Base-by-base conservation (phyloP, 2,888 invertebrate species). In the Brenthis hecate region DNA sequence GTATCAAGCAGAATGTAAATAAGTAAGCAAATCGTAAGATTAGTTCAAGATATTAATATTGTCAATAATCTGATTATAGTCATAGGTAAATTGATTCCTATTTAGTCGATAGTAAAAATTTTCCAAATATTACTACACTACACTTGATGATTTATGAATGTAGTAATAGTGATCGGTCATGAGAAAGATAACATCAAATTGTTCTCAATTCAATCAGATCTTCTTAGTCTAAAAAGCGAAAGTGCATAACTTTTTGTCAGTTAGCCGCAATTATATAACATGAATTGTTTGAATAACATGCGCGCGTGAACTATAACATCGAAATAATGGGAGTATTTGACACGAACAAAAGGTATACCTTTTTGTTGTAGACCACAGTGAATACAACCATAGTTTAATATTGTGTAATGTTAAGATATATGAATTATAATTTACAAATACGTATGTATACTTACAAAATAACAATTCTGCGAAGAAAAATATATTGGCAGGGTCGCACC, bases 221-320 rank as follows among this genome's bases (percentile, higher is more conserved):
- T 67, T 67, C 64, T 65, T 73, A 72, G 78, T 61, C 65, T 58
- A 69, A 73, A 72, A 78, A 81, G 65, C 64, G 67, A 64, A 67
- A 67, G 67, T 67, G 60, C 63, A 66, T 66, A 66, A 47, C 54
- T 65, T 61, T 62, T 14, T 16, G 28, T 48, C 62, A 16, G 51
- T 56, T 65, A 57, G 6, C 55, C 64, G 28, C 32, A 28, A 56
- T 84, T 82, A 81, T 76, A 76, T 78, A 85, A 83, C 63, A 50
- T 47, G 72, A 66, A 81, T 81, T 81, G 71, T 76, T 76, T 75
- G 76, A 77, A 75, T 78, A 80, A 77, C 74, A 28, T 72, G 74
- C 75, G 72, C 80, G 79, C 80, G 80, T 85, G 79, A 82, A 78
- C 68, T 78, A 84, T 82, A 81, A 76, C 72, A 72, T 81, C 80